Conservation (phyloP, 2,888 invertebrate genomes). For the Calameuta idolon region DNA sequence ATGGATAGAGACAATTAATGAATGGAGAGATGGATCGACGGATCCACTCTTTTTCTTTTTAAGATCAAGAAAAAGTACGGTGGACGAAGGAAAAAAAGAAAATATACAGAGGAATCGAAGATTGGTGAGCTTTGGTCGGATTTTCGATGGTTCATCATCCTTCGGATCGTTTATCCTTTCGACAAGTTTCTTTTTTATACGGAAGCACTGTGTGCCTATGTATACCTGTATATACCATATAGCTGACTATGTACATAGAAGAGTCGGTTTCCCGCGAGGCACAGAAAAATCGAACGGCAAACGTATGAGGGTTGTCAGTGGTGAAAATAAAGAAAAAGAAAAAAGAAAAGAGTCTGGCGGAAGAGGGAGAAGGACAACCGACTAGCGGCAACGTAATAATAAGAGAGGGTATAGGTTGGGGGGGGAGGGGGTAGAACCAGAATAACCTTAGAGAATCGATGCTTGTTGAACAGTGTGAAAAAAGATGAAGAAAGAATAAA, state of each 20-base stretch:
- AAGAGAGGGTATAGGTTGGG: not conserved
- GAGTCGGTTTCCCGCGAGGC: constrained; percentile 10
- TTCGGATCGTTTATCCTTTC: not conserved
- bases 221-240: not conserved
- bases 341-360: not conserved
- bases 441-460: not conserved
- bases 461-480: not conserved
- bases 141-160: not conserved
- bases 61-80: not conserved
- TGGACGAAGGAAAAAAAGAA: not conserved
- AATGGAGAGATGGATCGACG: not conserved
- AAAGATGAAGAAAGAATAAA: not conserved
- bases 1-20: not conserved
- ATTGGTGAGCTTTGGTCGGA: not conserved
- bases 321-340: constrained; percentile 3
- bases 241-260: constrained; percentile 5
- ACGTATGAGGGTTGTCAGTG: constrained; percentile 18
- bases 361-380: not conserved
- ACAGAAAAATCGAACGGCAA: not conserved
- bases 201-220: not conserved
- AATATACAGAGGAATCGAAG: not conserved
- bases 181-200: not conserved
- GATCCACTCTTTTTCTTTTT: not conserved
- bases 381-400: not conserved
- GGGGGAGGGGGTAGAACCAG: not conserved